Evolutionary conservation across 2,888 invertebrate genomes (phyloP), one percentile per base, ranked within the genome.

Genomic region (Spisula solida): DNA sequence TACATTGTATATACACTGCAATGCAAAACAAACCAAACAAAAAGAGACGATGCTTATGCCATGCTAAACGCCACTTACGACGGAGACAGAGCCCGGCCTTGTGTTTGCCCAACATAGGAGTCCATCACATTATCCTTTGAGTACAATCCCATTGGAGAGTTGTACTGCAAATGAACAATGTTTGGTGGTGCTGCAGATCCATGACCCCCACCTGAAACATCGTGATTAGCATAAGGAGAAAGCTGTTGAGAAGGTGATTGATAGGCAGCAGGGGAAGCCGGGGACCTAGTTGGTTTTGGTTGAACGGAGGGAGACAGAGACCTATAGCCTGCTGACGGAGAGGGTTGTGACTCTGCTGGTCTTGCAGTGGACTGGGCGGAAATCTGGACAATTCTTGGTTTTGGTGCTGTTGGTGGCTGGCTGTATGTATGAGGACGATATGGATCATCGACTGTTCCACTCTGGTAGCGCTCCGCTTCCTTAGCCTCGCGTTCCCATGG

Each of bases 121-220:
- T 96, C 95, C 90, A 93, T 87, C 20, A 96, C 95, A 93, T 96
- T 96, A 83, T 93, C 93, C 60, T 93, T 93, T 29, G 96, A 96
- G 94, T 96, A 96, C 90, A 96, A 93, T 2, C 95, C 95, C 89
- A 96, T 94, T 18, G 96, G 96, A 48, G 96, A 95, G 94, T 96
- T 96, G 94, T 96, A 96, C 94, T 96, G 96, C 86, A 96, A 93
- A 92, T 96, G 96, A 47, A 95, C 95, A 86, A 96, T 94, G 66
- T 94, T 93, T 29, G 96, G 93, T 31, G 92, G 93, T 25, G 90
- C 92, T n/a, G 51, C 81, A 31, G 55, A 79, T 25, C 90, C 31
- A 31, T 47, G 20, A 14, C 66, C 70, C 34, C 82, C 75, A 81
- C 89, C 89, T 88, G 91, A 83, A 88, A 88, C 88, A 90, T 88